Evolutionary conservation across 37 sponge, comb jelly and placozoan genomes (phyloP).

Genomic region (Beroe ovata): DNA sequence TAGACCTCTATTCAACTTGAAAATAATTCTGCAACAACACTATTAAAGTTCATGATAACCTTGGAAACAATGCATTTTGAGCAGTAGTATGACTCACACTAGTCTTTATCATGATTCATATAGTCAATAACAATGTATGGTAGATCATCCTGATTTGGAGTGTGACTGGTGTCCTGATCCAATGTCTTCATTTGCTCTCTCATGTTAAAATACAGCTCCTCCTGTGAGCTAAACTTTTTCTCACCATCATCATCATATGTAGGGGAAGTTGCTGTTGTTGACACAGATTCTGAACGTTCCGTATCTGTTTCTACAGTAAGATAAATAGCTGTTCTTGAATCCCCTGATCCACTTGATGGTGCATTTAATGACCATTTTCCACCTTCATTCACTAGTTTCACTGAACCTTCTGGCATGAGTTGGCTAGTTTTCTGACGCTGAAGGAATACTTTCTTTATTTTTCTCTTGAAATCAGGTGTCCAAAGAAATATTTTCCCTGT

Average conservation of each 20-base stretch:
- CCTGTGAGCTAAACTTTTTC: constrained; percentile 23
- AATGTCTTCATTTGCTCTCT: constrained; percentile 48
- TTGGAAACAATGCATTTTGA: too few species aligned
- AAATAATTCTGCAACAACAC: too few species aligned
- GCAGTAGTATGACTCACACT: too few species aligned
- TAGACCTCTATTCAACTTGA: too few species aligned
- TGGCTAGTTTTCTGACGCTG: not conserved
- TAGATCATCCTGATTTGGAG: constrained; percentile 56
- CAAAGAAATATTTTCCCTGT: constrained; percentile 30
- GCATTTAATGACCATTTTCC: constrained; percentile 11
- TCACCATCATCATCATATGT: constrained; percentile 25
- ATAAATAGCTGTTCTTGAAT: not conserved
- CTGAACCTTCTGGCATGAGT: not conserved
- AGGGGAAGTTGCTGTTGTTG: constrained; percentile 44
- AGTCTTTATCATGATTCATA: constrained; percentile 16
- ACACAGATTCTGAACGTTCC: constrained; percentile 48
- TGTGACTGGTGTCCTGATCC: constrained; percentile 1
- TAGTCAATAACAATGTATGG: constrained; percentile 53
- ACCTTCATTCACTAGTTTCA: constrained; percentile 39
- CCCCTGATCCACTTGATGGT: not conserved
- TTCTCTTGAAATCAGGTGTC: constrained; percentile 48
- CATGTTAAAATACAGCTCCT: constrained; percentile 63
- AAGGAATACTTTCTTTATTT: constrained; percentile 42
- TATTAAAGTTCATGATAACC: too few species aligned
- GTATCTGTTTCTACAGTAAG: constrained; percentile 62